These are phyloP conservation scores for Jaculus jaculus DNA, from an alignment of 2,113 vertebrate species.

Conservation along the genomic window DNA sequence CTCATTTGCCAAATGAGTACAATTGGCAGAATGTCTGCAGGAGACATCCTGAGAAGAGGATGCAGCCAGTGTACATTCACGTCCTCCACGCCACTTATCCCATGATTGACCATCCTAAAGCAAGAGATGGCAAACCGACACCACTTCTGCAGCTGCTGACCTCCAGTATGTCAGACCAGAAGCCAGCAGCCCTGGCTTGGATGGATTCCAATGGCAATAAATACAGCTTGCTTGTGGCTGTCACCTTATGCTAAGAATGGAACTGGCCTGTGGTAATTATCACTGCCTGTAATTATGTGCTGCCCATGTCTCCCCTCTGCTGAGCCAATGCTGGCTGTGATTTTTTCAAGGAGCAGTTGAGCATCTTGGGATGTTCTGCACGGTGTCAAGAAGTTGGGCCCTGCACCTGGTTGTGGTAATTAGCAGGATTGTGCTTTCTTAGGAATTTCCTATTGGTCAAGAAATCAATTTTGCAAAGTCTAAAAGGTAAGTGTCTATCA, in stretches of 20 bases:
- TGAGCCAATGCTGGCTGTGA: not conserved
- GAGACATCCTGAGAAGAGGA: not conserved
- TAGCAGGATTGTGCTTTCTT: not conserved
- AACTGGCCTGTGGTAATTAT: not conserved
- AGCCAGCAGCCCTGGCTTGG: not conserved
- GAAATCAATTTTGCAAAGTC: not conserved
- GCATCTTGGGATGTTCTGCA: too few species aligned
- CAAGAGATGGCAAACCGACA: not conserved
- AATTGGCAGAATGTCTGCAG: not conserved
- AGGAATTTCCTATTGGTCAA: constrained; percentile 31
- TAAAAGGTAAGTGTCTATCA: constrained; percentile 44
- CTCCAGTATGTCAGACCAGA: not conserved
- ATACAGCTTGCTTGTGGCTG: not conserved
- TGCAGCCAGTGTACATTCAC: not conserved
- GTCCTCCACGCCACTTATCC: not conserved
- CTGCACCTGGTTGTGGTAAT: not conserved
- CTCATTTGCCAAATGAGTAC: not conserved
- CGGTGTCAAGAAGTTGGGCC: accelerated
- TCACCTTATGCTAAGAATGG: not conserved
- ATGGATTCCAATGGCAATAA: not conserved
- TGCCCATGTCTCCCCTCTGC: not conserved
- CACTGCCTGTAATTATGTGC: not conserved
- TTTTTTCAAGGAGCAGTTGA: not conserved
- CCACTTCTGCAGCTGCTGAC: constrained; percentile 5
- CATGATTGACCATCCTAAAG: not conserved